Base-by-base conservation (phyloP, 1,140 invertebrate genomes). In the Eulimnadia texana region DNA sequence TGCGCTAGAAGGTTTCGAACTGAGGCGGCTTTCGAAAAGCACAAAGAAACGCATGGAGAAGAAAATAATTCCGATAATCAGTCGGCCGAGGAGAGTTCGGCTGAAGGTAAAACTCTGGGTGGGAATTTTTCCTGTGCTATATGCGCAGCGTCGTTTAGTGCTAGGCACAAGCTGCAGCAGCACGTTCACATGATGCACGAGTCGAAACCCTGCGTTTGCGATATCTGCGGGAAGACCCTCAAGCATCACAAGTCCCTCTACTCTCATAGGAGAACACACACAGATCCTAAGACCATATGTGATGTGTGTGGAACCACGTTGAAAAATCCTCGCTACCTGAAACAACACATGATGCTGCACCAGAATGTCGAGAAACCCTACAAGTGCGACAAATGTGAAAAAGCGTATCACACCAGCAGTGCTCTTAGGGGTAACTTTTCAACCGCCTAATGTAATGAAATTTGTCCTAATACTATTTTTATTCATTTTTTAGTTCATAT, bases 211-310 rank as follows among this genome's bases (percentile, higher is more conserved):
- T 57, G 27, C 29, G 55, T 57, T n/a, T 57, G 55, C 29, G 55
- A 57, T 42, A 57, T 57, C 16, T 57, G 55, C 33, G 55, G 55
- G n/a, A 57, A 57, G 20, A 57, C 55, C 22, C 33, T 57, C 24
- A 57, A 57, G n/a, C 55, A 57, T 33, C 55, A 57, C 27, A 57
- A 57, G 20, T 57, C 51, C 22, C 28, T 50, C 9, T 61, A 61
- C 19, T 61, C 60, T 23, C 60, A 61, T 23, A 25, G 51, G 51
- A 50, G 60, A n/a, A 61, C 60, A 16, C 60, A 61, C 33, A 61
- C 60, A n/a, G 60, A 61, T n/a, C 49, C 53, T 51, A 20, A 61
- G 42, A 33, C 25, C 19, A 22, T 54, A 2, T 61, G 60, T 3
- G 29, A 52, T 28, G 33, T 61, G 9, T 61, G 60, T 29, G 60